Evolutionary conservation across 2,113 vertebrate genomes (phyloP), one percentile per base, ranked within the genome.

Genomic region (Nerophis lumbriciformis): DNA sequence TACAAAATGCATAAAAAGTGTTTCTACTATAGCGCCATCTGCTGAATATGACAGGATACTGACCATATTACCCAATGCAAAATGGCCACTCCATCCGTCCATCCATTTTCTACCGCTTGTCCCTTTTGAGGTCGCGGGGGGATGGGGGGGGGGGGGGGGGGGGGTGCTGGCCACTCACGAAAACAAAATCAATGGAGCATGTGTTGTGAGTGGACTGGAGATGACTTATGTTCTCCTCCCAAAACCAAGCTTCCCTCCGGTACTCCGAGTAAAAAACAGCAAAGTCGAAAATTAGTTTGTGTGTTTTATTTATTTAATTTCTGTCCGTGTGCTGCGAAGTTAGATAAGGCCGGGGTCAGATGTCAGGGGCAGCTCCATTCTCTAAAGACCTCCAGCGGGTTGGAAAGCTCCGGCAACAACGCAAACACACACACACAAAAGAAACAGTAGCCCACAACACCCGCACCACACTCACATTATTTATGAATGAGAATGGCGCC

Each of bases 401-500:
- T 48, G 49, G 58, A 72, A 60, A 58, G 55, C 69, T 69, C 55
- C 58, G 39, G 51, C 53, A 35, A 19, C 54, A 69, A 73, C 57
- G 71, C 56, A 72, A 57, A 61, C 53, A 66, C 77, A 73, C 48
- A 72, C 56, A 72, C 56, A 66, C 77, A 73, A 69, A 56, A 71
- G 68, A 77, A 80, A 77, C 70, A 68, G 78, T 73, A 78, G 67
- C 72, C 63, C 57, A 10, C 58, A 59, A 53, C 68, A 72, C 73
- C 72, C 56, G n/a, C 59, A 49, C 36, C 49, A 48, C 49, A 13
- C 35, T 45, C 67, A 59, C 66, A 78, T 80, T 74, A 80, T 85
- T 80, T 81, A 80, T 85, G 72, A 83, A 81, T 78, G 73, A 67
- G 69, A 77, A 69, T 58, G 70, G 60, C 70, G 68, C 59, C 53